phyloP scores from a whole-genome alignment of 1,140 invertebrate species.

The Marisa cornuarietis region DNA sequence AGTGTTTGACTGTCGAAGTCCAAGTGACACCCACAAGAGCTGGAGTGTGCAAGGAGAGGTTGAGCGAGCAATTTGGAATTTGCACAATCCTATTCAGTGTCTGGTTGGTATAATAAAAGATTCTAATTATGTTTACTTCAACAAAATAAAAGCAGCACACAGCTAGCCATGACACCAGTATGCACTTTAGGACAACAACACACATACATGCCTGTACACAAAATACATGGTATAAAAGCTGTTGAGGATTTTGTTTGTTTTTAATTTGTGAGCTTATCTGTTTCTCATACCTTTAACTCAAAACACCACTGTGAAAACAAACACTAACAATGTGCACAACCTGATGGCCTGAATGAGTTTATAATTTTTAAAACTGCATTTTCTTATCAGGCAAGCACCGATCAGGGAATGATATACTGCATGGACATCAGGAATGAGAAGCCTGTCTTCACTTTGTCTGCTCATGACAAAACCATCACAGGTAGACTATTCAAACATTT shows the following conservation, averaged over 20 bases:
- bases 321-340: too few relatives aligned
- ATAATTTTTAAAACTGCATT: too few relatives aligned
- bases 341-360: too few relatives aligned
- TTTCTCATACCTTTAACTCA: too few relatives aligned
- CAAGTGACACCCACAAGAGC: constrained; percentile 71
- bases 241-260: too few relatives aligned
- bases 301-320: too few relatives aligned
- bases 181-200: neutral
- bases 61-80: constrained; percentile 89
- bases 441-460: constrained; percentile 78
- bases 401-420: constrained; percentile 77
- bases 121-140: constrained; percentile 29
- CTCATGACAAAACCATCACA: constrained; percentile 58
- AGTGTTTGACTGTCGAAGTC: constrained; percentile 81
- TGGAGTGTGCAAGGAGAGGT: constrained; percentile 84
- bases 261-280: too few relatives aligned
- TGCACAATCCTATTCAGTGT: constrained; percentile 77
- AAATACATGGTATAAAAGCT: too few relatives aligned
- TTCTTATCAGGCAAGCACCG: constrained; percentile 76
- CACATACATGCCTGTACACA: neutral
- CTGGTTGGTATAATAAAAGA: constrained; percentile 70
- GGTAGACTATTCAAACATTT: constrained; percentile 34
- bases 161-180: neutral
- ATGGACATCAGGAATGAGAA: constrained; percentile 66
- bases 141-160: neutral